Percentiles rank a stretch among this genome's conserved stretches.
phyloP scores from a whole-genome alignment of 2,888 invertebrate genomes.

The Stenotaenia linearis region DNA sequence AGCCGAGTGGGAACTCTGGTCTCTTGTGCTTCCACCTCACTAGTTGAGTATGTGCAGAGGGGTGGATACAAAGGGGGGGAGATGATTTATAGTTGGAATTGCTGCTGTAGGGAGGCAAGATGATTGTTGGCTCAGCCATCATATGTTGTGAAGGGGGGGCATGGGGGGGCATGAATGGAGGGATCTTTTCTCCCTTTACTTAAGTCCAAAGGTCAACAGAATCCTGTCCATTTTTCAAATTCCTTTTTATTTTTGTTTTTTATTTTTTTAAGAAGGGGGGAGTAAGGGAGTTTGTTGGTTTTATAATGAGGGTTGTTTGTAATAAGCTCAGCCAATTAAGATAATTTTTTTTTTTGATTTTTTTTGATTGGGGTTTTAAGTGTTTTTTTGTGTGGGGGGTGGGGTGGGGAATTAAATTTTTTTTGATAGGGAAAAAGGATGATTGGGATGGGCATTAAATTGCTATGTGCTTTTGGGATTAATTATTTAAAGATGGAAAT shows the following conservation, averaged over 20 bases:
- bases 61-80: neutral
- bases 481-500: neutral
- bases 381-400: neutral
- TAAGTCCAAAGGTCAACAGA: conserved; percentile 8
- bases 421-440: too few species aligned
- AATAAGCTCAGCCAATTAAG: neutral
- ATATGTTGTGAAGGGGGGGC: conserved; percentile 14
- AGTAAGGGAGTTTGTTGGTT: too few species aligned
- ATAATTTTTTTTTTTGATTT: neutral
- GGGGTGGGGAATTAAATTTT: neutral
- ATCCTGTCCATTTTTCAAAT: conserved; percentile 23
- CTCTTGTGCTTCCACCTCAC: conserved; percentile 20
- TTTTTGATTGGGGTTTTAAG: neutral
- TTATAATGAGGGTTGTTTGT: neutral
- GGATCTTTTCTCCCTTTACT: neutral
- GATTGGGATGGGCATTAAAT: neutral
- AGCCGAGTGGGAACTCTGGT: conserved; percentile 19
- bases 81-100: conserved; percentile 24
- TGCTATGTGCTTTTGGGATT: neutral
- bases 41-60: conserved; percentile 21
- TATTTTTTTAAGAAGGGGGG: neutral
- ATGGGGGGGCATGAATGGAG: neutral
- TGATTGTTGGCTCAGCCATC: conserved; percentile 26
- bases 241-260: neutral
- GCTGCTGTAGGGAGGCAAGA: neutral